These are phyloP conservation scores for Lampris incognitus DNA, from an alignment of 2,113 vertebrate species.

Conservation along the genomic window DNA sequence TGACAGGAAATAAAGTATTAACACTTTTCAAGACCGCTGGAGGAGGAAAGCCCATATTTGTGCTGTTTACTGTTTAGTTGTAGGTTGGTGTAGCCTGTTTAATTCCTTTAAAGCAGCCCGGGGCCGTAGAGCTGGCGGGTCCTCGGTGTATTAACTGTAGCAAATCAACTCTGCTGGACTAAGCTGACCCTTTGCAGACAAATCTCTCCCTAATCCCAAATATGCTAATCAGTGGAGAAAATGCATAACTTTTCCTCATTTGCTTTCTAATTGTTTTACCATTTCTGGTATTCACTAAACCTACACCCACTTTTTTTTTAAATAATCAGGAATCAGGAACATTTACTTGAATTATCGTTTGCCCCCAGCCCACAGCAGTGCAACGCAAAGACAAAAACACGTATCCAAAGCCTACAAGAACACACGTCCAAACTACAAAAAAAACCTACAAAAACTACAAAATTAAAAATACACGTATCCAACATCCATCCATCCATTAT, in stretches of 20 bases:
- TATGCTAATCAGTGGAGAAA: slow-evolving; percentile 48
- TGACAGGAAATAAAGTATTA: neutral
- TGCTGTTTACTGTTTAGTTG: slow-evolving; percentile 8
- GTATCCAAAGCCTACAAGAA: no score
- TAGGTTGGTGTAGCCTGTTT: neutral
- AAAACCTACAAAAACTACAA: no score
- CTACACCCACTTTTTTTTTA: neutral
- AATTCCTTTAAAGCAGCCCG: slow-evolving; percentile 56
- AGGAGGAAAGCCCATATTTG: neutral
- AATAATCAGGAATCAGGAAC: no score
- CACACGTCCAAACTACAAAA: no score
- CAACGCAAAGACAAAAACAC: no score
- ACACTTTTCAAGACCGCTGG: neutral
- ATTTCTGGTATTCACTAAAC: slow-evolving; percentile 42
- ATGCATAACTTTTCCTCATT: slow-evolving; percentile 53
- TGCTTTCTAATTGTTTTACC: slow-evolving; percentile 40
- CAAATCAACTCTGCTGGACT: slow-evolving; percentile 51
- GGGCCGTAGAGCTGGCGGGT: neutral
- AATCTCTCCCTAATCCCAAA: slow-evolving; percentile 66
- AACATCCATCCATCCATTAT: no score
- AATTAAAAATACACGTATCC: no score
- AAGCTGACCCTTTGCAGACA: slow-evolving; percentile 54
- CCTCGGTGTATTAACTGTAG: slow-evolving; percentile 28
- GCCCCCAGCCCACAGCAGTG: no score
- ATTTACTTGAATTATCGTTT: no score